Base-by-base conservation (phyloP, 2,888 invertebrate genomes). In the Abrostola tripartita region DNA sequence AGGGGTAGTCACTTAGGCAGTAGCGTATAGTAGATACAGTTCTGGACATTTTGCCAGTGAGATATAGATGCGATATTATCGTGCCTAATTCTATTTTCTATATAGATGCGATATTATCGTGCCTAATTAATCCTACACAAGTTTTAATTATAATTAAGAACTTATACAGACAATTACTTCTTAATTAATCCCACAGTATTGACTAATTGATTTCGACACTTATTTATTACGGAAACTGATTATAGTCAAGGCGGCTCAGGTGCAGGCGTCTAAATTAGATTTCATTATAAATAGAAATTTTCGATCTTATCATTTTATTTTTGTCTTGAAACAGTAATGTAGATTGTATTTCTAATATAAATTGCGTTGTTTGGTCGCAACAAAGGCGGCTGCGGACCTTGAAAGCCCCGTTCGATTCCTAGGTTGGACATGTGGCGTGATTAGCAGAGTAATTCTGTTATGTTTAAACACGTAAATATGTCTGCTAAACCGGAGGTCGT, bases 181-280 rank as follows among this genome's bases (percentile, higher is more conserved):
- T 67, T 65, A 58, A 75, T 72, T 58, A 60, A 41, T 35, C 5
- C 5, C 37, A 36, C 47, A 52, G 35, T 60, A 10, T 35, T 10
- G 42, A 35, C 6, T 60, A 65, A 74, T 78, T 56, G 58, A 66
- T 67, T 78, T 42, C 12, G 42, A 53, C 36, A 64, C 52, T 54
- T 44, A 47, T 65, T 65, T 47, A 47, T 65, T 65, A 74, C 14
- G 44, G 51, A 65, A 60, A 60, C 37, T 58, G n/a, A 40, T 35
- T 37, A 14, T n/a, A 6, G 8, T 52, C 67, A 78, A 78, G 75
- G 78, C 58, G 12, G 35, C 24, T 49, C 11, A 9, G 24, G 24
- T 4, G 49, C 11, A 9, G 24, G 24, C 24, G 24, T 2, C 24
- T 44, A 6, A 9, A 59, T 40, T 50, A 2, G 6, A 37, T 60